Evolutionary conservation across 2,113 vertebrate species (phyloP).

Genomic region (Megatriorchis doriae): DNA sequence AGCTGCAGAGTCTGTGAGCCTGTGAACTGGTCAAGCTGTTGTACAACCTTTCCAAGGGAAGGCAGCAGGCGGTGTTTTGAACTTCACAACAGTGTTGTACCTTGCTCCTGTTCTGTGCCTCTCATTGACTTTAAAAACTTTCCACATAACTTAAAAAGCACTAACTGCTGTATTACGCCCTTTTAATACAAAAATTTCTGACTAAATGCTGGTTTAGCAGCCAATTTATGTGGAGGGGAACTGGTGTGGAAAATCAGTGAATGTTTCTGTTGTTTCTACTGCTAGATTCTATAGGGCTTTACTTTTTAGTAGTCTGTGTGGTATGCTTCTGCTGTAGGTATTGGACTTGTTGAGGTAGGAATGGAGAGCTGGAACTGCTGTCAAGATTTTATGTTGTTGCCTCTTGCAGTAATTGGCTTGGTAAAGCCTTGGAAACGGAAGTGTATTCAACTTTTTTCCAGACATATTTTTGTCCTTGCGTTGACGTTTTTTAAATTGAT

Average conservation of each 20-base stretch:
- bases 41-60: background rate
- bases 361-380: background rate
- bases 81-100: background rate
- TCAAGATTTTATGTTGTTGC: no score
- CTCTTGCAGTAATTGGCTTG: background rate
- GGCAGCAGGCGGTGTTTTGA: background rate
- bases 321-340: background rate
- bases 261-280: background rate
- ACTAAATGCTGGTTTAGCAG: background rate
- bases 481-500: background rate
- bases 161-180: background rate
- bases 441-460: background rate
- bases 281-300: background rate
- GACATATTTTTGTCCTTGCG: background rate
- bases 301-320: background rate
- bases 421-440: background rate
- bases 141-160: background rate
- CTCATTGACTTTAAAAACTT: background rate
- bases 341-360: background rate
- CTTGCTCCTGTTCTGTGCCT: background rate
- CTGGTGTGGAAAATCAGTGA: background rate
- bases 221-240: background rate
- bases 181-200: background rate
- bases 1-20: background rate
- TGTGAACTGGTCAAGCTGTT: background rate